These are phyloP conservation scores for Neopelma chrysocephalum DNA, from an alignment of 2,797 vertebrate species.

Conservation along the genomic window DNA sequence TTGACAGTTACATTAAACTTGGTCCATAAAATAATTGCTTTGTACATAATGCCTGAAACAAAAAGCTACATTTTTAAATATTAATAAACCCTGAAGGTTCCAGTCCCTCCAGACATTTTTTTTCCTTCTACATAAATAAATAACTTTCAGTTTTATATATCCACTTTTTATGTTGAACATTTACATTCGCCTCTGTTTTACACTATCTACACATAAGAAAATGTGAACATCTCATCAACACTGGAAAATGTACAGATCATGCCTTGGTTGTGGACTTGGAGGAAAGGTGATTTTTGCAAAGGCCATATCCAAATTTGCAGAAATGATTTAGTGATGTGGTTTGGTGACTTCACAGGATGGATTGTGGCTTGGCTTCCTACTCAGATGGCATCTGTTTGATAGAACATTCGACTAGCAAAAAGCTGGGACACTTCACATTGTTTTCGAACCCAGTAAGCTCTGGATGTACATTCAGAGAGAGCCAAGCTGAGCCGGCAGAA, in stretches of 20 bases:
- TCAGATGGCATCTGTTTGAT: constrained; percentile 5
- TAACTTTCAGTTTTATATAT: constrained; percentile 82
- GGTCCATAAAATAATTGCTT: constrained; percentile 83
- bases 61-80: constrained; percentile 80
- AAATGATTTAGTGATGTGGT: background rate
- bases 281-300: constrained; percentile 66
- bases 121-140: constrained; percentile 88
- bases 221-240: constrained; percentile 29
- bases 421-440: background rate
- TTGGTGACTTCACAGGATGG: background rate
- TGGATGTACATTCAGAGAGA: constrained; percentile 30
- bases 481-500: constrained; percentile 32
- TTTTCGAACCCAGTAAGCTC: background rate
- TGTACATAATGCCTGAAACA: constrained; percentile 78
- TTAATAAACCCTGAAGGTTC: constrained; percentile 84
- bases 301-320: constrained; percentile 67
- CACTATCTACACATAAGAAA: constrained; percentile 84
- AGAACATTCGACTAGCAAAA: background rate
- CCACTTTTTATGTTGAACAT: constrained; percentile 81
- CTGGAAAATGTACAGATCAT: constrained; percentile 35
- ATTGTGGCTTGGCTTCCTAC: constrained; percentile 49
- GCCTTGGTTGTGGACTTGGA: constrained; percentile 41
- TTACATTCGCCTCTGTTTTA: constrained; percentile 79
- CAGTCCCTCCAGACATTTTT: constrained; percentile 67
- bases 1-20: constrained; percentile 79